Percentiles rank a stretch among this genome's conserved stretches.
phyloP scores from a whole-genome alignment of 2,888 invertebrate species.

The Trachelus iudaicus region DNA sequence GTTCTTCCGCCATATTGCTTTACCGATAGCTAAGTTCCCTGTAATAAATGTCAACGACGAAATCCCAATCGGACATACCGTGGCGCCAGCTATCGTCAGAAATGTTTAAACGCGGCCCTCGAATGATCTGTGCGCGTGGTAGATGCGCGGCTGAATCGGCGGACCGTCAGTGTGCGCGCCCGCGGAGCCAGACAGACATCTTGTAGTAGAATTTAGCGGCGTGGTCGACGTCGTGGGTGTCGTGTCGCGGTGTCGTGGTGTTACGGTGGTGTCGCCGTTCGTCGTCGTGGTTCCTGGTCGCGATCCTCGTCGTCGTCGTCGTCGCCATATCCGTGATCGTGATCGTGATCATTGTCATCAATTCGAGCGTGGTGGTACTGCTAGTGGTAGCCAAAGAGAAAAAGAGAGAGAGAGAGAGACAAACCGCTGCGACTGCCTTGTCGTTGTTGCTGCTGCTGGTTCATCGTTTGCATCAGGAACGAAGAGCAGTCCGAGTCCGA shows the following conservation, averaged over 20 bases:
- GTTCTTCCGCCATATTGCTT: background rate
- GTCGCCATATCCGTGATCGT: constrained; percentile 24
- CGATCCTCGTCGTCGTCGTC: constrained; percentile 32
- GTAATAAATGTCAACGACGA: background rate
- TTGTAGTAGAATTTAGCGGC: constrained; percentile 63
- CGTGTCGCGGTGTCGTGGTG: constrained; percentile 39
- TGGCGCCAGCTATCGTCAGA: background rate
- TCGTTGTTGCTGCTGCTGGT: background rate
- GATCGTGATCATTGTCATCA: constrained; percentile 13
- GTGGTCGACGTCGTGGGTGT: constrained; percentile 53
- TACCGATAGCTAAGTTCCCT: background rate
- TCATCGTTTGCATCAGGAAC: background rate
- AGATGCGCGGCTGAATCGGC: constrained; percentile 52
- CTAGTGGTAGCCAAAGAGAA: constrained; percentile 25
- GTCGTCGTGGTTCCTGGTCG: constrained; percentile 41
- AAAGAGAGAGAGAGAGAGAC: background rate
- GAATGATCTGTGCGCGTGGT: constrained; percentile 60
- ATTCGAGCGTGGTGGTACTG: constrained; percentile 15
- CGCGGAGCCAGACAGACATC: constrained; percentile 54
- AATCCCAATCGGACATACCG: background rate
- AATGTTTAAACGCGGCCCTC: constrained; percentile 32
- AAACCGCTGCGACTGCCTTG: background rate
- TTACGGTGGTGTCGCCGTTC: constrained; percentile 34
- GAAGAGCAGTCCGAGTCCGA: constrained; percentile 7
- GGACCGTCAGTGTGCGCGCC: constrained; percentile 58